Conservation (phyloP, 2,888 invertebrate genomes). For the Eutolmus rufibarbis region DNA sequence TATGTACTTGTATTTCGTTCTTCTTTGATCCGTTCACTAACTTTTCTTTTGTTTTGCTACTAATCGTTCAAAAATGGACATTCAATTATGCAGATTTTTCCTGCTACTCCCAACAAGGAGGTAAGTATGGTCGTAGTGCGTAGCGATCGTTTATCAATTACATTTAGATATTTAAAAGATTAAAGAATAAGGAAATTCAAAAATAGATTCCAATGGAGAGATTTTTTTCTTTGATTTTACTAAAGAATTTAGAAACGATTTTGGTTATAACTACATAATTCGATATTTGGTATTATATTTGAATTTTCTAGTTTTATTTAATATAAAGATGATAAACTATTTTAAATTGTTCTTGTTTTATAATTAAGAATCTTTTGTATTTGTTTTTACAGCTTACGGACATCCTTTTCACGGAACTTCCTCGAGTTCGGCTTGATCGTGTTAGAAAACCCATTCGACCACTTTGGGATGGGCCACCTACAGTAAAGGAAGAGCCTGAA, state of each 20-base stretch:
- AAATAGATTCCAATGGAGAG: neutral
- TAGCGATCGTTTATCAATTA: neutral
- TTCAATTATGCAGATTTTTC: slow-evolving; percentile 57
- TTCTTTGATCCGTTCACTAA: neutral
- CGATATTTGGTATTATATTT: neutral
- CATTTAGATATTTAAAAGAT: neutral
- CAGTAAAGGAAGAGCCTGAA: slow-evolving; percentile 70
- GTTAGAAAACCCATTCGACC: slow-evolving; percentile 65
- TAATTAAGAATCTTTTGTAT: neutral
- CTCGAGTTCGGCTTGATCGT: slow-evolving; percentile 72
- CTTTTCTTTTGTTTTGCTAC: neutral
- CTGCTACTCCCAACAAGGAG: slow-evolving; percentile 63
- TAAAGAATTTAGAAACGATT: no score
- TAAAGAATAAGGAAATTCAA: neutral
- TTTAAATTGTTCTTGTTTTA: neutral
- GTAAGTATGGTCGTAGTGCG: slow-evolving; percentile 54
- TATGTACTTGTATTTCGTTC: neutral
- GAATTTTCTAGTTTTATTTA: neutral
- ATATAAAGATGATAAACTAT: neutral
- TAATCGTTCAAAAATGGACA: slow-evolving; percentile 22
- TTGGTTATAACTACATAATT: no score
- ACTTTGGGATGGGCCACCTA: slow-evolving; percentile 69
- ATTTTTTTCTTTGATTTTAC: no score
- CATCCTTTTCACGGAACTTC: slow-evolving; percentile 64
- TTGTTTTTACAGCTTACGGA: slow-evolving; percentile 57